Percentiles rank a stretch among this genome's conserved stretches.
Conservation (phyloP, 2,797 vertebrate genomes). For the Babyrousa celebensis region DNA sequence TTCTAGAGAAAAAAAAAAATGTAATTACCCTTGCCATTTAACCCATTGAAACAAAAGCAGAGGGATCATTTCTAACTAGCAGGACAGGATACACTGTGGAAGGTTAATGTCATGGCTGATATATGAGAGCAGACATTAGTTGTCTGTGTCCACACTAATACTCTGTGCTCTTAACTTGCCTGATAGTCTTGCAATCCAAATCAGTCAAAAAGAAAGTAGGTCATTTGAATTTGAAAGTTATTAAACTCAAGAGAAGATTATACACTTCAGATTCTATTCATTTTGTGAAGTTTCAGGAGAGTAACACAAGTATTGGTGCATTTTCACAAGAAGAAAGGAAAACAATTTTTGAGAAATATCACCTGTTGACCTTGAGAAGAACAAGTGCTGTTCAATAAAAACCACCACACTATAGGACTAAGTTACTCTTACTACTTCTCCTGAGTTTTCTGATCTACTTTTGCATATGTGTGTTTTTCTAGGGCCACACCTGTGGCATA, state of each 20-base stretch:
- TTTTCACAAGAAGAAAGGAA: not conserved
- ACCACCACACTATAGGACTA: not conserved
- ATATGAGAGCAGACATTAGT: not conserved
- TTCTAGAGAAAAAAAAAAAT: not conserved
- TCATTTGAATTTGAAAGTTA: slow-evolving; percentile 31
- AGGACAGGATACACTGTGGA: not conserved
- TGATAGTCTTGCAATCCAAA: slow-evolving; percentile 21
- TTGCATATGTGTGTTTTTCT: too few species aligned
- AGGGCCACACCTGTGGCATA: too few species aligned
- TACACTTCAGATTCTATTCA: slow-evolving; percentile 13
- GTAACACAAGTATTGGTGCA: not conserved
- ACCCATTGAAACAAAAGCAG: not conserved
- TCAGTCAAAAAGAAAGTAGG: not conserved
- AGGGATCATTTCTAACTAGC: not conserved
- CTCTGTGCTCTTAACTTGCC: not conserved
- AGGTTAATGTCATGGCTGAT: not conserved
- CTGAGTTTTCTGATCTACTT: not conserved
- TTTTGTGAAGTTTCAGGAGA: slow-evolving; percentile 5
- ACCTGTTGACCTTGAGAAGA: not conserved
- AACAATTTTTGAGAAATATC: not conserved
- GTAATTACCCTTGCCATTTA: not conserved
- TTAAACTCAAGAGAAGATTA: slow-evolving; percentile 7
- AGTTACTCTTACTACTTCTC: not conserved
- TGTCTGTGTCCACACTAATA: not conserved
- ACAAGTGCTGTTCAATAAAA: not conserved